These are phyloP conservation scores for Todus mexicanus DNA, from an alignment of 2,797 vertebrate genomes.

Conservation along the genomic window DNA sequence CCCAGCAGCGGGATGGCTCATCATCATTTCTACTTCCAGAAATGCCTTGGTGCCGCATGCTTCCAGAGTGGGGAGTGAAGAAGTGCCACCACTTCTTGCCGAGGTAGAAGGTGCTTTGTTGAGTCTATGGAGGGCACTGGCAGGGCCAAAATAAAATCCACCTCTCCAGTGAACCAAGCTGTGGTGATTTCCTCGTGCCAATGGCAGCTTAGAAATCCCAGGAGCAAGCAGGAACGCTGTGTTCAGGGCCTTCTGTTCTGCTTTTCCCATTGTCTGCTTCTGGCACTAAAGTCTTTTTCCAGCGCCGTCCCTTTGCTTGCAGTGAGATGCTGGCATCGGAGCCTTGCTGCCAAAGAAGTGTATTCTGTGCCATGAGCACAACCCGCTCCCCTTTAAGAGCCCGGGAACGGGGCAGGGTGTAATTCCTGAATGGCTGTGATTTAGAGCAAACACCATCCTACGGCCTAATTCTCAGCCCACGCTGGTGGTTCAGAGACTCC, in stretches of 20 bases:
- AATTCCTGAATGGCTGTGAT: slow-evolving; percentile 39
- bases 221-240: slow-evolving; percentile 43
- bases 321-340: not conserved
- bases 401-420: not conserved
- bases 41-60: not conserved
- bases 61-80: not conserved
- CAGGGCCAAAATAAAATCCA: not conserved
- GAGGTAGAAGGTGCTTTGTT: not conserved
- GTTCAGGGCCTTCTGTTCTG: slow-evolving; percentile 53
- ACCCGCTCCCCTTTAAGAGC: not conserved
- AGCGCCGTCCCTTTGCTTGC: not conserved
- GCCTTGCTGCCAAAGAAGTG: not conserved
- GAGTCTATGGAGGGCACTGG: not conserved
- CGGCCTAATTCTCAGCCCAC: slow-evolving; percentile 28
- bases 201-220: slow-evolving; percentile 16
- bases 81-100: not conserved
- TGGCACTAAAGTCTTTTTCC: slow-evolving; percentile 39
- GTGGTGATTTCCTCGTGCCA: not conserved
- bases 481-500: not conserved
- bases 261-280: slow-evolving; percentile 22
- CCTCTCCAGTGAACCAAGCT: slow-evolving; percentile 10
- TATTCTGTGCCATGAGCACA: slow-evolving; percentile 34
- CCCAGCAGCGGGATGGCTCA: not conserved
- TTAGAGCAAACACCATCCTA: slow-evolving; percentile 10
- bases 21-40: not conserved